Evolutionary conservation across 1,140 invertebrate genomes (phyloP), one percentile per base, ranked within the genome.

Genomic region (Matsumurasca onukii): DNA sequence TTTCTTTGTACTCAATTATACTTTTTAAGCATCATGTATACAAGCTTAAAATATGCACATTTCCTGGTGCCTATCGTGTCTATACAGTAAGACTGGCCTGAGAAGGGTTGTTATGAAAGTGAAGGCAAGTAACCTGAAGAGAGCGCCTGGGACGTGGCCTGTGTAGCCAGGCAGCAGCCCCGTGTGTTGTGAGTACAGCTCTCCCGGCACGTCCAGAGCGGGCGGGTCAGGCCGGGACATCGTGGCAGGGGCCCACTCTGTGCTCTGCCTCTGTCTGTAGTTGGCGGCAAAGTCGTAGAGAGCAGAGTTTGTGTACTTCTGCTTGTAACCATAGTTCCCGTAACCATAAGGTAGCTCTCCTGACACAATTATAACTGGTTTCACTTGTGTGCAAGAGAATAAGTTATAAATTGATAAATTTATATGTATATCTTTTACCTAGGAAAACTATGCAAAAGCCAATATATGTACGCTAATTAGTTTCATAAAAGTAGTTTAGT

Each of bases 151-250:
- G 59, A 91, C 84, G 73, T 91, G 89, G 1, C 89, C 89, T 2
- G 83, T 82, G 77, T 91, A 91, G 75, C 88, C 88, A 0, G 89
- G 89, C 64, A 91, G 75, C 79, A 90, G 83, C 13, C 89, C 88
- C 39, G 87, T 82, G 68, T 89, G 84, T 68, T 86, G 86, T 72
- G 87, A 86, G 70, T 91, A 91, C 34, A 91, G 85, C 74, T 86
- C 81, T 25, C 80, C 78, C 3, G 82, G 79, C 73, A 81, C 75
- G 29, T 82, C 79, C 15, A 79, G 39, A 13, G 83, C 73, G 0
- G 82, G 83, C 1, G 80, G 82, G 73, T 85, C 82, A 0, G 83
- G 80, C 39, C 79, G 78, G 31, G 77, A 75, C 39, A 83, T 76
- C 57, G 76, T 83, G 1, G 87, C 85, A 29, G 88, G 88, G 22